A percentile compares a stretch with the other conserved stretches of the same genome.
These are phyloP conservation scores for Agonopterix subpropinquella DNA, from an alignment of 2,888 invertebrate species.

Conservation along the genomic window DNA sequence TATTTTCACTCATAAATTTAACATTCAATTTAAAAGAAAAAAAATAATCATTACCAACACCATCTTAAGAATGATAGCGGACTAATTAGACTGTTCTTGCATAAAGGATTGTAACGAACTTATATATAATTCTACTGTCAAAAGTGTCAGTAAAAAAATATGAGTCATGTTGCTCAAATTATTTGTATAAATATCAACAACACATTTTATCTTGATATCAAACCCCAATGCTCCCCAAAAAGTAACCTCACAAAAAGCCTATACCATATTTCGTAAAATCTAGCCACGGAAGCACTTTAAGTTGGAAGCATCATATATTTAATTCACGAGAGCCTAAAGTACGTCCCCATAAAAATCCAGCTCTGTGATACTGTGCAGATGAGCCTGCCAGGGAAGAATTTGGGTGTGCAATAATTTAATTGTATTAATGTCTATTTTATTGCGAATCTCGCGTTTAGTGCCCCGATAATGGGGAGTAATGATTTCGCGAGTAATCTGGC, in stretches of 20 bases:
- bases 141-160: too few species aligned
- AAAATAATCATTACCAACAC: too few species aligned
- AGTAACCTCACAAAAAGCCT: not conserved
- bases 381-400: conserved; percentile 64
- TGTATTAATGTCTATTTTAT: conserved; percentile 68
- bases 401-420: conserved; percentile 49
- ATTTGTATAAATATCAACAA: too few species aligned
- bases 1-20: too few species aligned
- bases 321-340: conserved; percentile 67
- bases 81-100: too few species aligned
- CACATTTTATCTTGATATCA: not conserved
- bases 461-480: conserved; percentile 60
- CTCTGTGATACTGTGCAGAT: conserved; percentile 70
- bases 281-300: conserved; percentile 68
- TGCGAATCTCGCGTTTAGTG: conserved; percentile 68
- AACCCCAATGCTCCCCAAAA: not conserved
- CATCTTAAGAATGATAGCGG: too few species aligned
- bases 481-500: conserved; percentile 38
- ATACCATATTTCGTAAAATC: conserved; percentile 66
- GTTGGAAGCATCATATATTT: conserved; percentile 66
- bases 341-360: conserved; percentile 72
- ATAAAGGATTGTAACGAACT: too few species aligned
- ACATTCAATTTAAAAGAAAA: too few species aligned
- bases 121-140: too few species aligned
- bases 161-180: too few species aligned